These are phyloP conservation scores for Origma solitaria DNA, from an alignment of 2,113 vertebrate species.

Conservation along the genomic window DNA sequence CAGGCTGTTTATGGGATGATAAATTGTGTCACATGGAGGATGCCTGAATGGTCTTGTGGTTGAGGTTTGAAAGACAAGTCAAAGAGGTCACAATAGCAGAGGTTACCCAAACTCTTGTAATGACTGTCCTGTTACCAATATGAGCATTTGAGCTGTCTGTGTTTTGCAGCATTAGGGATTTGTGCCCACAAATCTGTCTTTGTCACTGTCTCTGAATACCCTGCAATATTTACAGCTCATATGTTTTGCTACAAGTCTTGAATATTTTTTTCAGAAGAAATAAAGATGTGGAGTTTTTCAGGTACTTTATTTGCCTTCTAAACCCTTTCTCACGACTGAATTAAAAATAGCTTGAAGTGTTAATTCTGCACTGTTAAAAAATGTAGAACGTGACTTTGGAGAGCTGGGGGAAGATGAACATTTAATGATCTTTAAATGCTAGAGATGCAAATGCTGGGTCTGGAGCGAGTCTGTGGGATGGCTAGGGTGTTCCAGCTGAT, in stretches of 20 bases:
- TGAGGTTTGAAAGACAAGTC: background rate
- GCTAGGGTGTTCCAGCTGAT: background rate
- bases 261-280: background rate
- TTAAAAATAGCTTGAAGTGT: constrained; percentile 13
- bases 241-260: background rate
- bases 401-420: background rate
- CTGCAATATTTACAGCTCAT: background rate
- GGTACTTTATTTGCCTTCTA: background rate
- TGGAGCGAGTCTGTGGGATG: background rate
- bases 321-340: background rate
- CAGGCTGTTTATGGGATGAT: background rate
- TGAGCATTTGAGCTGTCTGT: background rate
- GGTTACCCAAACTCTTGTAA: background rate
- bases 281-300: background rate
- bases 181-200: background rate
- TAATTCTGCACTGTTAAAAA: background rate
- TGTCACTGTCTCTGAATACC: background rate
- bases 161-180: background rate
- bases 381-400: background rate
- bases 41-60: background rate
- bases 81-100: background rate
- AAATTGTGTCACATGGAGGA: background rate
- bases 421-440: background rate
- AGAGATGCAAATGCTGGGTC: background rate
- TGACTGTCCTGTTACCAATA: background rate